Base-by-base conservation (phyloP, 2,888 invertebrate species). In the Oasisia sp. region DNA sequence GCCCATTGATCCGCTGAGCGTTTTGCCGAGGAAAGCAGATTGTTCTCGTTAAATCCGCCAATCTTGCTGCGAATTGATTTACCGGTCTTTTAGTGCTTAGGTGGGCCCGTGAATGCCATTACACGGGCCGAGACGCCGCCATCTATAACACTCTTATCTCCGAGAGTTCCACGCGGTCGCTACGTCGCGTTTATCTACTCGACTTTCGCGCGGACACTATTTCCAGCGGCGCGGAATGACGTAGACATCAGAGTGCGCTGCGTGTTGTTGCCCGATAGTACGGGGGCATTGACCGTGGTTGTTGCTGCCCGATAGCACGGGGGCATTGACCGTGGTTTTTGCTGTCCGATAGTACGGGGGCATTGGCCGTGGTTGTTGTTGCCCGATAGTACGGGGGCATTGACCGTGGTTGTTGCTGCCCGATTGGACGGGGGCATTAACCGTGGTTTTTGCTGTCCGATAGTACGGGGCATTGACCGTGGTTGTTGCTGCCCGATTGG, bases 41-140 rank as follows among this genome's bases (percentile, higher is more conserved):
- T 74, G 14, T 74, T 74, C 74, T 74, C 74, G 74, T 74, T 74
- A 74, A 74, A 74, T 27, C 74, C 74, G 74, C 74, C 74, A 74
- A 74, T 74, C 74, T 74, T n/a, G 27, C 74, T n/a, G 74, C 74
- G 27, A 74, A 74, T 74, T 74, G 74, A 74, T 74, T 74, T 74
- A 74, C 74, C n/a, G 74, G n/a, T 8, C 74, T 74, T 74, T 74
- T 74, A 74, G 74, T 19, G 74, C 74, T n/a, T 74, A 74, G 27
- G 74, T 74, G 74, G 74, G 27, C 14, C 19, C 3, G n/a, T 27
- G 74, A 74, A 74, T 27, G 74, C 74, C 74, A 74, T 74, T 74
- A 74, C 27, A 19, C 74, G 19, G 19, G 74, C 3, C 74, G 27
- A 74, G 27, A 19, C 74, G 74, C 27, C 74, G n/a, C 74, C 19